These are phyloP conservation scores for Selene dorsalis DNA, from an alignment of 2,797 vertebrate genomes.

Conservation along the genomic window DNA sequence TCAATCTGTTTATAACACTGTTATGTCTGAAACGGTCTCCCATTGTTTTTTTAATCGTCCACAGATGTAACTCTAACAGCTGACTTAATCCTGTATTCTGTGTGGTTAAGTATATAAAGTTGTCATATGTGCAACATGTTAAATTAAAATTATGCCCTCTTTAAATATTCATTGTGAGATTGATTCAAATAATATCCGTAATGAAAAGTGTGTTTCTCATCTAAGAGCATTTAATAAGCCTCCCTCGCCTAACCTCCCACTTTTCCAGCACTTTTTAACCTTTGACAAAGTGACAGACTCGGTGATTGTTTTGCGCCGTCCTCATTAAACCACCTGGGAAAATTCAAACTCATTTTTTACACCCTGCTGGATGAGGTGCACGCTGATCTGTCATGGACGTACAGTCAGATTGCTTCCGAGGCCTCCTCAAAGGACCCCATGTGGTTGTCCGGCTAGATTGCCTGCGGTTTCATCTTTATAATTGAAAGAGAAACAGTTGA, in stretches of 20 bases:
- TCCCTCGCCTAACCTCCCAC: not conserved
- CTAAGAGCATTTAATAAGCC: not conserved
- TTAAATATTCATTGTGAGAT: not conserved
- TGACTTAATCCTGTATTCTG: not conserved
- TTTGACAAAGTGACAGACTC: constrained; percentile 16
- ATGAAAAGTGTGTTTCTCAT: constrained; percentile 8
- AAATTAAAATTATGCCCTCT: not conserved
- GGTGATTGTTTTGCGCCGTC: constrained; percentile 18
- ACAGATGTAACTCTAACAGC: not conserved
- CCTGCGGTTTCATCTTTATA: constrained; percentile 62
- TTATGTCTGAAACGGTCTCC: constrained; percentile 1
- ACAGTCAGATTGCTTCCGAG: constrained; percentile 37
- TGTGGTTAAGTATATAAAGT: not conserved
- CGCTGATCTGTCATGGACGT: constrained; percentile 33
- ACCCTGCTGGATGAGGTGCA: constrained; percentile 15
- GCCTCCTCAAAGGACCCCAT: constrained; percentile 53
- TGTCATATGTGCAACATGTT: not conserved
- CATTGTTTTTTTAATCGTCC: not conserved
- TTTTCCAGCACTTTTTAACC: not conserved
- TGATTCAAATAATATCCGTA: not conserved
- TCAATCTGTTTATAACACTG: constrained; percentile 2
- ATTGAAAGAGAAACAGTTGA: constrained; percentile 77
- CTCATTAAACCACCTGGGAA: constrained; percentile 27
- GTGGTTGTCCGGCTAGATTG: constrained; percentile 55
- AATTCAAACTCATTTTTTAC: constrained; percentile 30